Conservation (phyloP, 2,888 invertebrate genomes). For the Anorthoa munda region DNA sequence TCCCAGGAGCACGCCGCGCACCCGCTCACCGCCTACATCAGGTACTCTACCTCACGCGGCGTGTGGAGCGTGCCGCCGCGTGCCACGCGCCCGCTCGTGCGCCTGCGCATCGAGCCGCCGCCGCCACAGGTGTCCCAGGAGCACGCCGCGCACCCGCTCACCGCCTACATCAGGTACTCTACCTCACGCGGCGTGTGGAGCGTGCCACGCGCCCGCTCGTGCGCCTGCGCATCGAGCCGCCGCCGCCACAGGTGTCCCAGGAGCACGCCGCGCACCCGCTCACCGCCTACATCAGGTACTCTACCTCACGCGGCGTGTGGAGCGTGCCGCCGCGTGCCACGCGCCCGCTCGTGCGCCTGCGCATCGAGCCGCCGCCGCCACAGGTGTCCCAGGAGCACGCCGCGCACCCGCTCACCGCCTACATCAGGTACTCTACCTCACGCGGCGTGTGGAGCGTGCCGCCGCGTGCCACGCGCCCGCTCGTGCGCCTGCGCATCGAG, state of each 20-base stretch:
- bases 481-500: too few relatives aligned
- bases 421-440: constrained; percentile 16
- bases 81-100: not conserved
- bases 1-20: not conserved
- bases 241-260: not conserved
- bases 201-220: constrained; percentile 97
- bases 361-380: too few relatives aligned
- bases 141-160: not conserved
- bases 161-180: not conserved
- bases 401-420: constrained; percentile 32
- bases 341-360: not conserved
- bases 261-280: constrained; percentile 52
- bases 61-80: not conserved
- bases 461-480: too few relatives aligned
- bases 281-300: constrained; percentile 57
- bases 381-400: not conserved
- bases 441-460: too few relatives aligned
- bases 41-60: not conserved
- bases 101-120: not conserved
- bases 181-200: constrained; percentile 93
- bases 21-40: constrained; percentile 1
- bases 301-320: too few relatives aligned
- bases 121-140: not conserved
- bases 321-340: too few relatives aligned
- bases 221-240: constrained; percentile 67